These are phyloP conservation scores for Brenthis ino DNA, from an alignment of 2,888 invertebrate species.

Conservation along the genomic window DNA sequence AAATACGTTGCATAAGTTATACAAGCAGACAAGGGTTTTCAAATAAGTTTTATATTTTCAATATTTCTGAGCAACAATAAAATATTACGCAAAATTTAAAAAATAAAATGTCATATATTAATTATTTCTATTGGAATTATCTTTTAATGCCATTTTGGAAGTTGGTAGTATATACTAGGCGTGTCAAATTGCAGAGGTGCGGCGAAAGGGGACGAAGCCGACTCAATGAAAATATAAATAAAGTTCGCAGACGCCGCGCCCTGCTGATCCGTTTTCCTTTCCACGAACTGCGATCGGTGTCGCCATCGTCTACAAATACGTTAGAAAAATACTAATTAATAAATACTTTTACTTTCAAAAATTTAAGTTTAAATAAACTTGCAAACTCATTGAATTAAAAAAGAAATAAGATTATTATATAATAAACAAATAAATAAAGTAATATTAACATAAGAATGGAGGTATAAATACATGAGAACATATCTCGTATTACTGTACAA, in stretches of 20 bases:
- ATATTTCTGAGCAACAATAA: too few species aligned
- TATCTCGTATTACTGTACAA: neutral
- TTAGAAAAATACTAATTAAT: constrained; percentile 7
- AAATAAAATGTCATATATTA: too few species aligned
- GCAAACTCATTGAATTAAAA: neutral
- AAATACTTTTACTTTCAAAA: neutral
- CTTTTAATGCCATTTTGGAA: neutral
- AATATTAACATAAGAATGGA: neutral
- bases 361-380: neutral
- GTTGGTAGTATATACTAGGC: constrained; percentile 17
- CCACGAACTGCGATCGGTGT: constrained; percentile 47
- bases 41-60: too few species aligned
- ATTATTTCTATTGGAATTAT: neutral
- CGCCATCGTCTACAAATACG: constrained; percentile 21
- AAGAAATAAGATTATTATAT: neutral
- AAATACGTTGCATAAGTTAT: neutral
- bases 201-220: constrained; percentile 42
- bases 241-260: constrained; percentile 56
- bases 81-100: too few species aligned
- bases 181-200: constrained; percentile 41
- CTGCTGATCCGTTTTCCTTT: constrained; percentile 62
- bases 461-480: neutral
- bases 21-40: too few species aligned
- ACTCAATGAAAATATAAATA: constrained; percentile 70
- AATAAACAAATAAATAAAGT: neutral